Evolutionary conservation across 2,113 vertebrate genomes (phyloP).

Genomic region (Antechinus flavipes): DNA sequence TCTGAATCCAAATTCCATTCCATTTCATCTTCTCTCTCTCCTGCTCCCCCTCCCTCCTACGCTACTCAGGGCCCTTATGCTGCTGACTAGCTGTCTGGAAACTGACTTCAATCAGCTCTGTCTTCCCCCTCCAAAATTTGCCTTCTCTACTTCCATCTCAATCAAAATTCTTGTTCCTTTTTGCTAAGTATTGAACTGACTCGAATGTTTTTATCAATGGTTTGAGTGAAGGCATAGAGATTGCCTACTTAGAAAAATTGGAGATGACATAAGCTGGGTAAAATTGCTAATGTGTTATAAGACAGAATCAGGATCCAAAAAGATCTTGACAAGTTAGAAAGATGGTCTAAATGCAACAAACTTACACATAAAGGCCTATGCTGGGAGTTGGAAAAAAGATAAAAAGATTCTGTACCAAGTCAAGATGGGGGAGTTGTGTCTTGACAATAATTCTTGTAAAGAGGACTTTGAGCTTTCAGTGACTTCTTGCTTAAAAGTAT

Average conservation of each 20-base stretch:
- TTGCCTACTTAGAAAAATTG: constrained; percentile 5
- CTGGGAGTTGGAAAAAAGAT: neutral
- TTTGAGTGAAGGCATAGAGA: neutral
- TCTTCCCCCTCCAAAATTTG: neutral
- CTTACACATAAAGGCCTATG: neutral
- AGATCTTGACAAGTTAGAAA: neutral
- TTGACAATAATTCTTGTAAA: neutral
- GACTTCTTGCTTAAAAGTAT: neutral
- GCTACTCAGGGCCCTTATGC: neutral
- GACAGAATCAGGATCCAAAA: neutral
- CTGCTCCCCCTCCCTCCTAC: neutral
- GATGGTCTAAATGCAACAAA: neutral
- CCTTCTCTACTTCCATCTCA: neutral
- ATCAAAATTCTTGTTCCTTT: neutral
- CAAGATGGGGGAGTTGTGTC: neutral
- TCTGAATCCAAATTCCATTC: neutral
- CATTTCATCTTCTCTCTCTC: neutral
- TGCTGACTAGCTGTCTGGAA: neutral
- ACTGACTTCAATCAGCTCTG: neutral
- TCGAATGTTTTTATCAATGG: neutral
- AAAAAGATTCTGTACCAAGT: neutral
- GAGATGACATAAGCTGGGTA: neutral
- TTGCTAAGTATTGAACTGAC: neutral
- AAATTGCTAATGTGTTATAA: constrained; percentile 3
- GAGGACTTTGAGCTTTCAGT: neutral